Evolutionary conservation across 2,113 vertebrate genomes (phyloP).

Genomic region (Solea senegalensis): DNA sequence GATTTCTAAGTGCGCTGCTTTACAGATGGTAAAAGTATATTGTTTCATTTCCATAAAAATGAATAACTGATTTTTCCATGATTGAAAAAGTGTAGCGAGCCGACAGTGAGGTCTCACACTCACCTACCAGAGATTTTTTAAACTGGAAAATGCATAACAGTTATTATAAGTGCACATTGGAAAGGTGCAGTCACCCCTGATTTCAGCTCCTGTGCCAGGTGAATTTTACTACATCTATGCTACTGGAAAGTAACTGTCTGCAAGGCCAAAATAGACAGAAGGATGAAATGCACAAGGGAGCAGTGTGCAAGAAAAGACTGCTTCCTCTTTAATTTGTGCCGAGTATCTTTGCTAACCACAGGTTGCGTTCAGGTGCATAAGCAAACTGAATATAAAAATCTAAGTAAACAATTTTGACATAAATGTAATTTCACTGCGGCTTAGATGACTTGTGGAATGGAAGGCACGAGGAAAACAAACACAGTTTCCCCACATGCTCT

Average conservation of each 20-base stretch:
- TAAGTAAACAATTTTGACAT: conserved; percentile 57
- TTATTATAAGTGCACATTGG: conserved; percentile 3
- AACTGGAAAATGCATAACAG: conserved; percentile 1
- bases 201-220: conserved; percentile 27
- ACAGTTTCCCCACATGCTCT: conserved; percentile 42
- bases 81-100: conserved; percentile 1
- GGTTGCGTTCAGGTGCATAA: conserved; percentile 46
- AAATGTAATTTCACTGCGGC: conserved; percentile 40
- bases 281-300: conserved; percentile 41
- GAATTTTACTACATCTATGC: conserved; percentile 43
- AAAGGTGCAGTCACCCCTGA: conserved; percentile 6
- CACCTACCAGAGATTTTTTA: background rate
- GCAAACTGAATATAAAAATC: conserved; percentile 51
- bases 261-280: conserved; percentile 63
- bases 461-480: conserved; percentile 58
- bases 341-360: conserved; percentile 40
- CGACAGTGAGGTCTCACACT: background rate
- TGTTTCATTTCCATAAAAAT: conserved; percentile 21
- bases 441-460: conserved; percentile 40
- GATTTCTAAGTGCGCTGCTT: conserved; percentile 14
- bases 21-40: conserved; percentile 30
- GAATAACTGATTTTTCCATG: conserved; percentile 4
- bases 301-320: conserved; percentile 39
- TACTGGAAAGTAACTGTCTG: conserved; percentile 33
- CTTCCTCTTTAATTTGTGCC: conserved; percentile 44